Evolutionary conservation across 2,797 vertebrate species (phyloP), one percentile per base, ranked within the genome.

Genomic region (Sarcophilus harrisii): DNA sequence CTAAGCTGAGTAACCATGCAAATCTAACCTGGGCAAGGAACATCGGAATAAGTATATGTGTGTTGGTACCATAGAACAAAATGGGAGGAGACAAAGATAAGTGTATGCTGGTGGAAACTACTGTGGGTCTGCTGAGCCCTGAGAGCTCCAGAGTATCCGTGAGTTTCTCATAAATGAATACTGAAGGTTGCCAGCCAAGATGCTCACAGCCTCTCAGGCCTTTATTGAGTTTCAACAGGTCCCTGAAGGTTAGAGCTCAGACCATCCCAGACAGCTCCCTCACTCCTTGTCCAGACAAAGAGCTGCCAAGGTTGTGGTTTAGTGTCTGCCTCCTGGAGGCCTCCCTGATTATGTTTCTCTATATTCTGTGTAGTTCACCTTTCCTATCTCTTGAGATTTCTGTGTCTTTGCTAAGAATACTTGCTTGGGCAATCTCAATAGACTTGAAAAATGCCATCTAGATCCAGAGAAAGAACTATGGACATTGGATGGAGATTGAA

Each of bases 311-410:
- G 11, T 29, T 57, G 58, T 10, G 3, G 5, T 2, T n/a, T 32
- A 21, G 73, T 4, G 18, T 81, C 18, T 73, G 2, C 2, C n/a
- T 57, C 66, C 90, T 0, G 3, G n/a, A 45, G 9, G 18, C 8
- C 73, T 45, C 12, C 55, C 21, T 0, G 0, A 8, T 13, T 57
- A 21, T 28, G 32, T 45, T 38, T 60, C 3, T 0, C 91, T 45
- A 11, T 29, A 4, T 45, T 32, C 6, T n/a, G 59, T 32, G 5
- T 1, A 55, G 29, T 14, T 8, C 38, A 21, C 18, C 89, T 18
- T 93, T 14, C 57, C 58, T 55, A 2, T 12, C 91, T 45, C 5
- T 55, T 11, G n/a, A 54, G 29, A 91, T 81, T 45, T 45, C 38
- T 81, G 18, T 14, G 27, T 10, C 30, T 4, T 29, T 66, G 24